phyloP scores from a whole-genome alignment of 1,140 invertebrate species.

The Leptinotarsa lineolata region DNA sequence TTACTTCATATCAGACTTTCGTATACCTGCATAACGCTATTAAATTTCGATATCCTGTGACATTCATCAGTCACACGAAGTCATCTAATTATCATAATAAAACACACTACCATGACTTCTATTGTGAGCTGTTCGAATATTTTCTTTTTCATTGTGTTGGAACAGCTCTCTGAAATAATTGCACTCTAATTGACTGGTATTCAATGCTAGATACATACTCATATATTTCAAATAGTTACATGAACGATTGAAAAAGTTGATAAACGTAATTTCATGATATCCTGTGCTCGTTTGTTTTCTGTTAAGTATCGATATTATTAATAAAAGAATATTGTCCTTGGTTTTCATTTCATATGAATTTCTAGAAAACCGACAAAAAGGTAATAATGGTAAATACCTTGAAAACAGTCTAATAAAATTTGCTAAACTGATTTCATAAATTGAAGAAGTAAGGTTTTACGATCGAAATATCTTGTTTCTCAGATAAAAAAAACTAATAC shows the following conservation, averaged over 20 bases:
- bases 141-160: neutral
- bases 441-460: no score
- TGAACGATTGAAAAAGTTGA: constrained; percentile 21
- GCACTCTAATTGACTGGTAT: neutral
- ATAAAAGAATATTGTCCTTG: neutral
- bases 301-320: neutral
- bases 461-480: no score
- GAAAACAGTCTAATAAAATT: no score
- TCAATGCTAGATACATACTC: neutral
- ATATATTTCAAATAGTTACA: constrained; percentile 8
- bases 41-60: constrained; percentile 18
- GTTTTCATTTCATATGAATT: no score
- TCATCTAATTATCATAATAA: constrained; percentile 14
- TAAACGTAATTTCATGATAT: constrained; percentile 25
- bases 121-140: neutral
- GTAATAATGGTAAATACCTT: no score
- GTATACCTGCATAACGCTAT: neutral
- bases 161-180: no score
- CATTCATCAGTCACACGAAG: constrained; percentile 10
- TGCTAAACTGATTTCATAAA: no score
- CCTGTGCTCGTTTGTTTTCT: constrained; percentile 6
- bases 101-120: neutral
- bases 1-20: neutral
- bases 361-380: no score
- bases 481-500: no score